Evolutionary conservation across 2,113 vertebrate genomes (phyloP).

Genomic region (Callospermophilus lateralis): DNA sequence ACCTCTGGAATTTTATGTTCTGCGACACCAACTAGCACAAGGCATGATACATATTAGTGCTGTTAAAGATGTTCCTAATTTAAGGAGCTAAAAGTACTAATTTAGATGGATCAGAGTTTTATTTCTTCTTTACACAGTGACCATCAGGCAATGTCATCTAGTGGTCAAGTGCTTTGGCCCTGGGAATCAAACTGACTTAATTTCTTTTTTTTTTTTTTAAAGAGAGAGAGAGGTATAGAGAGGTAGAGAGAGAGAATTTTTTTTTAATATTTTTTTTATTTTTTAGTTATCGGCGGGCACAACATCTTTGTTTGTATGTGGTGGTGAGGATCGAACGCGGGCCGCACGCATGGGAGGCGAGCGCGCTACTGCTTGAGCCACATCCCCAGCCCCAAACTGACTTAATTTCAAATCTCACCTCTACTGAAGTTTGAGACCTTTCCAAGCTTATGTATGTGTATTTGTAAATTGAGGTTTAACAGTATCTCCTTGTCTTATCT

Average conservation of each 20-base stretch:
- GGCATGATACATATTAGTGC: neutral
- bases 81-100: neutral
- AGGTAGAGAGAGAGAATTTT: too few species aligned
- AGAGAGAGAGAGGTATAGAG: too few species aligned
- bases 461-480: neutral
- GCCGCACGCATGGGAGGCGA: too few species aligned
- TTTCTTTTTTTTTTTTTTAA: too few species aligned
- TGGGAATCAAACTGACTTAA: neutral
- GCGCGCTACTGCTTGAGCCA: too few species aligned
- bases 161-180: slow-evolving; percentile 12
- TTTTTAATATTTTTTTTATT: too few species aligned
- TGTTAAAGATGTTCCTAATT: neutral
- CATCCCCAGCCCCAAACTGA: too few species aligned
- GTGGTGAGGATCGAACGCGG: too few species aligned
- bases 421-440: neutral
- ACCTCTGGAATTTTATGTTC: neutral
- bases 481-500: neutral
- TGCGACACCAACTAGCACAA: neutral
- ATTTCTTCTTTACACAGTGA: neutral
- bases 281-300: too few species aligned
- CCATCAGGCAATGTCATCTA: neutral
- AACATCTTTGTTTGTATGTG: too few species aligned
- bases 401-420: slow-evolving; percentile 5
- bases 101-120: neutral
- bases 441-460: neutral